Evolutionary conservation across 2,797 vertebrate species (phyloP).

Genomic region (Thunnus albacares): DNA sequence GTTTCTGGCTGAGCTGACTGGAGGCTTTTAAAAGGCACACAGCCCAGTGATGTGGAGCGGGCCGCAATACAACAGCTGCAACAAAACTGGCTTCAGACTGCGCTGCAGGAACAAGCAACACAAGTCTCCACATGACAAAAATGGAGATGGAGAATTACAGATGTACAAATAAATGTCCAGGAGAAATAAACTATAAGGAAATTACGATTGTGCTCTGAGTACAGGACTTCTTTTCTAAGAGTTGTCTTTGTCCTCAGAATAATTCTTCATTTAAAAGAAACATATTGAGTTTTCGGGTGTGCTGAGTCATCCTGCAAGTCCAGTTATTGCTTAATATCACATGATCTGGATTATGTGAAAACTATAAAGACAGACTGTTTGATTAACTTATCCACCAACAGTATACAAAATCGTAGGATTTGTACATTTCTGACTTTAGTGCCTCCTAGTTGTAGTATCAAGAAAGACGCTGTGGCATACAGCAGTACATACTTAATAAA

Average conservation of each 20-base stretch:
- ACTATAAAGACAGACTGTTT: too few relatives aligned
- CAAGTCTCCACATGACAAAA: background rate
- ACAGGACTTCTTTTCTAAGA: slow-evolving; percentile 8
- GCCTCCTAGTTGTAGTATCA: background rate
- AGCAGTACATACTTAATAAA: background rate
- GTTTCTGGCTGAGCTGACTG: slow-evolving; percentile 16
- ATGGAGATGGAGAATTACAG: slow-evolving; percentile 12
- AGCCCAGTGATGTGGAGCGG: slow-evolving; percentile 18
- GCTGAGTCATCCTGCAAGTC: background rate
- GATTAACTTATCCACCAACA: too few relatives aligned
- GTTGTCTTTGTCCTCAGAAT: background rate
- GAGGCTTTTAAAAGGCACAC: slow-evolving; percentile 25
- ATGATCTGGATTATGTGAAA: too few relatives aligned
- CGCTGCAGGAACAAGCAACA: slow-evolving; percentile 7
- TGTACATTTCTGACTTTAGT: background rate
- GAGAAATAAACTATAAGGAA: background rate
- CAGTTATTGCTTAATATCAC: background rate
- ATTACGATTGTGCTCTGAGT: background rate
- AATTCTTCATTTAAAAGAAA: background rate
- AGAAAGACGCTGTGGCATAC: background rate
- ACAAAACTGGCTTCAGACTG: slow-evolving; percentile 26
- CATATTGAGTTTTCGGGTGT: background rate
- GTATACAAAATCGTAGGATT: background rate
- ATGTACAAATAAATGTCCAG: slow-evolving; percentile 1
- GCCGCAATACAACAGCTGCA: slow-evolving; percentile 30